Evolutionary conservation across 2,797 vertebrate species (phyloP).

Genomic region (Melopsittacus undulatus): DNA sequence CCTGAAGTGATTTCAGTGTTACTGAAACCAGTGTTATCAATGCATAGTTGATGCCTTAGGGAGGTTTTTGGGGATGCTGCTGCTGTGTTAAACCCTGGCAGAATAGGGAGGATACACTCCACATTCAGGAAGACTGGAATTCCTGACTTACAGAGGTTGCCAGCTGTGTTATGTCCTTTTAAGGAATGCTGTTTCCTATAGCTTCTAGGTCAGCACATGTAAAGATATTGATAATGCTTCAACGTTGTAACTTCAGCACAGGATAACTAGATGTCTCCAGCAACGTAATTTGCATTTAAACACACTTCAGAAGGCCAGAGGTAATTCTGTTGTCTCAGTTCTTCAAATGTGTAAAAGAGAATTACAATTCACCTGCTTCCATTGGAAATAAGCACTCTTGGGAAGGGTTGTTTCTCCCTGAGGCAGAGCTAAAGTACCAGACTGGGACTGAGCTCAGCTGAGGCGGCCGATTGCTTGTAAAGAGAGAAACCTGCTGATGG

Average conservation of each 20-base stretch:
- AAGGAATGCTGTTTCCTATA: background rate
- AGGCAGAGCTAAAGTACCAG: background rate
- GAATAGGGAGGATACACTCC: background rate
- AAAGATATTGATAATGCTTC: background rate
- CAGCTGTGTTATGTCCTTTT: background rate
- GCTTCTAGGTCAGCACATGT: background rate
- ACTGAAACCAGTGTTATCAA: background rate
- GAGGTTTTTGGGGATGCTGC: background rate
- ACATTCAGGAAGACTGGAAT: background rate
- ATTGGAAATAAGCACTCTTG: background rate
- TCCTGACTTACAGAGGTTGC: background rate
- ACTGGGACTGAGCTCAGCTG: background rate
- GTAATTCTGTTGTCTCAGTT: background rate
- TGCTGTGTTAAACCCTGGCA: background rate
- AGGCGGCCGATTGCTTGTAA: background rate
- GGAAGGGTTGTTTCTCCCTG: background rate
- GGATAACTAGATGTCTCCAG: background rate
- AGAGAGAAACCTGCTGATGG: background rate
- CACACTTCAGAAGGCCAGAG: background rate
- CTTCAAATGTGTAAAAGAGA: background rate
- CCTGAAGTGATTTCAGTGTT: background rate
- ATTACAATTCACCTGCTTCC: background rate
- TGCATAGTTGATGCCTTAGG: background rate
- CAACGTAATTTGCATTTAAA: background rate
- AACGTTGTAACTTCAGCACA: background rate